Evolutionary conservation across 1,140 invertebrate genomes (phyloP), one percentile per base, ranked within the genome.

Genomic region (Anastatus disparis): DNA sequence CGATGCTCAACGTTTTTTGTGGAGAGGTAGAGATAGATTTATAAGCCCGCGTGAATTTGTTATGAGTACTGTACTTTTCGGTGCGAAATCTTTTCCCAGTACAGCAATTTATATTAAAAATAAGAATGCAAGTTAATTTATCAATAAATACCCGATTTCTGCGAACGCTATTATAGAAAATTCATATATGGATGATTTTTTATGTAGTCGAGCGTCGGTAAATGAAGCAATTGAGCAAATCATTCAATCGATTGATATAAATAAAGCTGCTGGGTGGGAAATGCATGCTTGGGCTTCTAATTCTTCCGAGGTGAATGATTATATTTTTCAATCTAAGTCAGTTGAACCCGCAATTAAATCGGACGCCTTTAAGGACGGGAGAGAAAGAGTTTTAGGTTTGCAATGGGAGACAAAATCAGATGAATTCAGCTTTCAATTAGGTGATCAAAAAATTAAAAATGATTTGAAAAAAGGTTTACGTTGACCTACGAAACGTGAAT

Each of bases 401-500:
- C 9, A 38, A 10, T 58, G 55, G n/a, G 2, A 7, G 1, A 26
- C 3, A 20, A 4, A 2, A 10, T 17, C 29, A 2, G 55, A 58
- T 12, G 2, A 3, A 20, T 38, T 35, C 2, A 26, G n/a, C 2
- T 58, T 58, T 15, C 17, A 58, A 7, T 9, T 58, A 2, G 15
- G 35, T 13, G 9, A 17, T 15, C 3, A 1, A 6, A n/a, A n/a
- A n/a, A n/a, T n/a, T n/a, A n/a, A n/a, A n/a, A n/a, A n/a, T n/a
- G n/a, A n/a, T n/a, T n/a, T n/a, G n/a, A n/a, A n/a, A n/a, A 59
- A 59, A 44, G 17, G 42, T 15, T 7, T n/a, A 1, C 7, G 7
- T 10, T 2, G 22, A 38, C 10, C 58, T 2, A 6, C 20, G 27
- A 35, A 35, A 35, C 31, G 75, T 9, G 79, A 81, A 66, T 44